Percentiles rank a stretch among this genome's conserved stretches.
These are phyloP conservation scores for Balanococcus diminutus DNA, from an alignment of 2,888 invertebrate genomes.

Conservation along the genomic window DNA sequence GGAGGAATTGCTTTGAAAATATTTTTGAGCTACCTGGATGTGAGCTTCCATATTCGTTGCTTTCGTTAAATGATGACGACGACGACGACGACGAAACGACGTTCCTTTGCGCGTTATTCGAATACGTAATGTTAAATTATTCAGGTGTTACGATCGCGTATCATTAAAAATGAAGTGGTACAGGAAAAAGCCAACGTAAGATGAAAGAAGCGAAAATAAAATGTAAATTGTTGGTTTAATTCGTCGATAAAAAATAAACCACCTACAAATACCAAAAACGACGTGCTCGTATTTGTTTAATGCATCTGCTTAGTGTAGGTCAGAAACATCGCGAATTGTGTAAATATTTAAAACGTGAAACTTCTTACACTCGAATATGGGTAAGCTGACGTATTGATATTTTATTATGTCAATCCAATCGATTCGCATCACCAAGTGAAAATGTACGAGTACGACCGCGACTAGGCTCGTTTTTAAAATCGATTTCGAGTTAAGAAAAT, in stretches of 20 bases:
- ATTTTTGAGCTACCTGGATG: neutral
- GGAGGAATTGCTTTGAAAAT: too few species aligned
- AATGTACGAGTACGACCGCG: neutral
- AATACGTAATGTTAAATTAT: neutral
- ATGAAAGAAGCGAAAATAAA: neutral
- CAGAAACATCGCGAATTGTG: neutral
- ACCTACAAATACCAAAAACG: neutral
- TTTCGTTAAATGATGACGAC: too few species aligned
- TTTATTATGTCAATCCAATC: conserved; percentile 10
- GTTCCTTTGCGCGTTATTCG: neutral
- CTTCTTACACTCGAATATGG: neutral
- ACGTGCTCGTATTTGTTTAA: neutral
- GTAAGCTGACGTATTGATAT: conserved; percentile 6
- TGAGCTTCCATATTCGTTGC: neutral
- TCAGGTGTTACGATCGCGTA: neutral
- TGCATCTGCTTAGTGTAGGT: conserved; percentile 33
- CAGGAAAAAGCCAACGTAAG: neutral
- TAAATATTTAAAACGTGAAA: conserved; percentile 20
- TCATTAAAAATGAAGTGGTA: neutral
- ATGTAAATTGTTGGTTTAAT: neutral
- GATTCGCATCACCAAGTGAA: neutral
- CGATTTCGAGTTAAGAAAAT: conserved; percentile 1
- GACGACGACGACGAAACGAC: too few species aligned
- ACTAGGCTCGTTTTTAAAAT: neutral
- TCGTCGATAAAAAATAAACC: neutral